Evolutionary conservation across 2,113 vertebrate species (phyloP).

Genomic region (Charadrius vociferus): DNA sequence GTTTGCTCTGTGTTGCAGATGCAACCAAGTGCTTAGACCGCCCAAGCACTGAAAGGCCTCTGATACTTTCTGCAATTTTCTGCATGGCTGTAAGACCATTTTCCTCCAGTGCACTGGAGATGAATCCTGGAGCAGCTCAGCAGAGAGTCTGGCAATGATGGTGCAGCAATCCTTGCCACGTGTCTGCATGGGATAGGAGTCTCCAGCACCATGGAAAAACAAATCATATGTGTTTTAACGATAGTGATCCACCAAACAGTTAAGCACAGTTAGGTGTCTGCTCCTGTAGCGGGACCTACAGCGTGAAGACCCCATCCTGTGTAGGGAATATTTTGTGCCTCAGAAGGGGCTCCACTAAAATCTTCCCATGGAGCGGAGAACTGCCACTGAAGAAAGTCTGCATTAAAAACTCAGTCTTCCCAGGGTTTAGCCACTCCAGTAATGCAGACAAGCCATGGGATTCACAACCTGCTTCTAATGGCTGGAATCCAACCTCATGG

Average conservation of each 20-base stretch:
- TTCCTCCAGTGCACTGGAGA: background rate
- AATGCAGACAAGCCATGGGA: background rate
- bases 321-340: background rate
- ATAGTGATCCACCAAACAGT: background rate
- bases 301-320: background rate
- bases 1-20: background rate
- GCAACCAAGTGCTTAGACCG: background rate
- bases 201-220: background rate
- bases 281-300: background rate
- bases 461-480: background rate
- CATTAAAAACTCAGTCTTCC: background rate
- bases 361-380: background rate
- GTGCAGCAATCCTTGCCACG: background rate
- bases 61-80: background rate
- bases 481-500: background rate
- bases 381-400: background rate
- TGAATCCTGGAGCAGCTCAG: background rate
- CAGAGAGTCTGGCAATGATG: background rate
- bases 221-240: background rate
- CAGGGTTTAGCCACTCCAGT: background rate
- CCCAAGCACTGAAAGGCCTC: background rate
- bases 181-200: background rate
- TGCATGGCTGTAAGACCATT: background rate
- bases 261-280: background rate
- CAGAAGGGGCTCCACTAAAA: background rate